phyloP scores from a whole-genome alignment of 2,888 invertebrate species.

The Bugula neritina region DNA sequence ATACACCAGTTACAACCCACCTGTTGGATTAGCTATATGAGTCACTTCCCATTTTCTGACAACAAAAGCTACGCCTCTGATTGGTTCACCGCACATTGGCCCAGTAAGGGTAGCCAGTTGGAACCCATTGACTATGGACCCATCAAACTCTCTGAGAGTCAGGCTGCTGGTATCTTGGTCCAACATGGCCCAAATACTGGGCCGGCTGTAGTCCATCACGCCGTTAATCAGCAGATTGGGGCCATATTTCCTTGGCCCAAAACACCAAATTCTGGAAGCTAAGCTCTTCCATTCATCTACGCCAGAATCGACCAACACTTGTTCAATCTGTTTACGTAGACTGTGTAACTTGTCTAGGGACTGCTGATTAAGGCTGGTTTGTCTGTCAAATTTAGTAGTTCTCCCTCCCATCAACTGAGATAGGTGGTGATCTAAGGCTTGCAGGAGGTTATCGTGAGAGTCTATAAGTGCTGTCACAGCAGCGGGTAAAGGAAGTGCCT shows the following conservation, averaged over 20 bases:
- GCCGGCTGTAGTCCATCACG: slow-evolving; percentile 63
- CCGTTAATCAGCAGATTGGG: slow-evolving; percentile 83
- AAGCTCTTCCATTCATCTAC: slow-evolving; percentile 29
- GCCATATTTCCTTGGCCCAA: slow-evolving; percentile 82
- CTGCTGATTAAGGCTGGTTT: slow-evolving; percentile 27
- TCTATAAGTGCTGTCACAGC: slow-evolving; percentile 68
- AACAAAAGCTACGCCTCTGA: slow-evolving; percentile 83
- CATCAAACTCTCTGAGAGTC: slow-evolving; percentile 58
- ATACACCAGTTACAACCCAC: no score
- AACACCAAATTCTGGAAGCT: slow-evolving; percentile 69
- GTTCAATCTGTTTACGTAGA: slow-evolving; percentile 2
- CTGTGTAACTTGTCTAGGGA: slow-evolving; percentile 30
- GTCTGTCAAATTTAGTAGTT: slow-evolving; percentile 15
- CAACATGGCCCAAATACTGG: slow-evolving; percentile 51
- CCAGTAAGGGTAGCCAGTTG: slow-evolving; percentile 75
- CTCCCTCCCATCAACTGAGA: background rate
- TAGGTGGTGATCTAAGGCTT: slow-evolving; percentile 58
- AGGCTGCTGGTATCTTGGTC: slow-evolving; percentile 1
- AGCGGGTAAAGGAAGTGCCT: slow-evolving; percentile 71
- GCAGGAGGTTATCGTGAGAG: slow-evolving; percentile 66
- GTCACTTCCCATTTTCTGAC: slow-evolving; percentile 74
- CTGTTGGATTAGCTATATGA: background rate
- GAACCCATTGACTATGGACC: slow-evolving; percentile 54
- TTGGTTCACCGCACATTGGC: slow-evolving; percentile 91
- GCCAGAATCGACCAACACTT: slow-evolving; percentile 9